Evolutionary conservation across 2,113 vertebrate genomes (phyloP).

Genomic region (Laticauda laticaudata): DNA sequence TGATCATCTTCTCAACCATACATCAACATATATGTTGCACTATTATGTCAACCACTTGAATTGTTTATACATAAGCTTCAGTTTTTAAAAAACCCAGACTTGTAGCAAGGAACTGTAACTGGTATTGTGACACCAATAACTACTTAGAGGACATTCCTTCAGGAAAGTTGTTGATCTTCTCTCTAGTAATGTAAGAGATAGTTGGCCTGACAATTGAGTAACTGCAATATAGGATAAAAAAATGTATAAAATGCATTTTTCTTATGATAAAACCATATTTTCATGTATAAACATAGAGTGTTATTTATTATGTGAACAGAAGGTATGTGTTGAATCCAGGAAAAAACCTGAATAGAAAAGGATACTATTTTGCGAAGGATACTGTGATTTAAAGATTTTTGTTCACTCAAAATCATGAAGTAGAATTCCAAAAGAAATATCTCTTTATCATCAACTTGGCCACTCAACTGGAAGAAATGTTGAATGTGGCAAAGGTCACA

Average conservation of each 20-base stretch:
- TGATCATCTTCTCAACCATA: background rate
- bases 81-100: background rate
- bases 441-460: background rate
- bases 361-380: background rate
- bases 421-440: background rate
- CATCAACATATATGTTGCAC: background rate
- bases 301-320: constrained; percentile 1
- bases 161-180: background rate
- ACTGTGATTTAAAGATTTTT: background rate
- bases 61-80: background rate
- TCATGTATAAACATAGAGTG: background rate
- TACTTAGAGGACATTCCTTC: background rate
- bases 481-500: background rate
- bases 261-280: background rate
- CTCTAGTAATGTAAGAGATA: background rate
- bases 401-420: background rate
- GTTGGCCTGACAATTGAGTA: background rate
- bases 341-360: background rate
- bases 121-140: background rate
- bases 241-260: background rate
- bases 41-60: background rate
- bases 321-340: background rate
- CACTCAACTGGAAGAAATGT: background rate
- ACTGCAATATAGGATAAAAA: background rate
- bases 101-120: background rate